phyloP scores from a whole-genome alignment of 2,113 vertebrate species.

The Camelus dromedarius region DNA sequence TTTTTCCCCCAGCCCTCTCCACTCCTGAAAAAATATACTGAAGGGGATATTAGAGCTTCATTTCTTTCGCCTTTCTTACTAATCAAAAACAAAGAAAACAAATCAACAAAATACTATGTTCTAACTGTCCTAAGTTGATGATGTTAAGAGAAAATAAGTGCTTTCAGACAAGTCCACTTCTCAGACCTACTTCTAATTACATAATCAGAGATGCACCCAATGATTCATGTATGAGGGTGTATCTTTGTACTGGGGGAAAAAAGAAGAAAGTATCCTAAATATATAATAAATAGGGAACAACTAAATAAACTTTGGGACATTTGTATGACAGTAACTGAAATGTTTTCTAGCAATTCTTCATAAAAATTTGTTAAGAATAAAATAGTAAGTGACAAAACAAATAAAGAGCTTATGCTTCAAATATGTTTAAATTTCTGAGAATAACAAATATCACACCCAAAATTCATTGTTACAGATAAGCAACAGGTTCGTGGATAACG shows the following conservation, averaged over 20 bases:
- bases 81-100: neutral
- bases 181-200: neutral
- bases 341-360: neutral
- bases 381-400: neutral
- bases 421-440: neutral
- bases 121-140: neutral
- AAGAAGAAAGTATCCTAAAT: neutral
- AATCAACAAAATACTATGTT: neutral
- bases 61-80: neutral
- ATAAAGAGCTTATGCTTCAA: neutral
- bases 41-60: neutral
- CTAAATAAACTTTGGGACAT: neutral
- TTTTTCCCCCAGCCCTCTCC: accelerated
- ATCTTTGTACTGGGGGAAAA: neutral
- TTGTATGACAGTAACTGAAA: neutral
- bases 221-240: neutral
- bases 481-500: neutral
- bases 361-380: neutral
- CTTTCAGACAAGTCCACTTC: neutral
- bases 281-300: neutral
- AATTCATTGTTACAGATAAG: neutral
- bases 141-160: neutral
- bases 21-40: neutral
- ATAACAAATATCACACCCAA: neutral
- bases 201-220: neutral